Base-by-base conservation (phyloP, 1,140 invertebrate genomes). In the Pseudomyrmex concolor region DNA sequence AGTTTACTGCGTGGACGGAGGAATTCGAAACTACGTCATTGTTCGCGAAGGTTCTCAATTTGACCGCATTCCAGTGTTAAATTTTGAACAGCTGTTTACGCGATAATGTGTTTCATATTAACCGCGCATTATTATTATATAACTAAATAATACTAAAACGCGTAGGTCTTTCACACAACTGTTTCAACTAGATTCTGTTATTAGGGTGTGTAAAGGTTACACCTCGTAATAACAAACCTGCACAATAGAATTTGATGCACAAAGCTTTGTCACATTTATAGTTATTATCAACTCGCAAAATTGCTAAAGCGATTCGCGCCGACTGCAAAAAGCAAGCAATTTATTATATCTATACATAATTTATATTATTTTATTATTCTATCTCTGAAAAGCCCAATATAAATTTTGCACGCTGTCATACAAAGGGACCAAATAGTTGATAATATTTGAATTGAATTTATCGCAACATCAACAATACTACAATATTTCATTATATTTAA, bases 1-100 rank as follows among this genome's bases (percentile, higher is more conserved):
- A 80, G 76, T 71, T 80, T 59, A 71, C 55, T 80, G 54, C 54
- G 70, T 70, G 76, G 64, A 43, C 19, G 66, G 54, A 80, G 76
- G 54, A 59, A 80, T 71, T 70, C 54, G 54, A 60, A 80, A 71
- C 76, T 71, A 57, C 76, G 66, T 80, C 76, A 80, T 70, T 70
- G 76, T 78, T 70, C 64, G 51, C 64, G 51, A 70, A 34, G 67
- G 76, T 83, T 83, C 62, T 67, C 51, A 77, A 77, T 62, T 59
- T 77, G 62, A 17, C 2, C n/a, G 25, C 48, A n/a, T 17, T 25
- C 9, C 7, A 25, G 25, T 45, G 64, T 34, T 34, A 80, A 80
- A 71, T 50, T 62, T 19, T 70, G 34, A 12, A 70, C 55, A 19
- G 22, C 10, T 25, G 43, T 15, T 63, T 63, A 48, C 15, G 8